Conservation (phyloP, 2,888 invertebrate species). For the Brachyopa scutellaris region DNA sequence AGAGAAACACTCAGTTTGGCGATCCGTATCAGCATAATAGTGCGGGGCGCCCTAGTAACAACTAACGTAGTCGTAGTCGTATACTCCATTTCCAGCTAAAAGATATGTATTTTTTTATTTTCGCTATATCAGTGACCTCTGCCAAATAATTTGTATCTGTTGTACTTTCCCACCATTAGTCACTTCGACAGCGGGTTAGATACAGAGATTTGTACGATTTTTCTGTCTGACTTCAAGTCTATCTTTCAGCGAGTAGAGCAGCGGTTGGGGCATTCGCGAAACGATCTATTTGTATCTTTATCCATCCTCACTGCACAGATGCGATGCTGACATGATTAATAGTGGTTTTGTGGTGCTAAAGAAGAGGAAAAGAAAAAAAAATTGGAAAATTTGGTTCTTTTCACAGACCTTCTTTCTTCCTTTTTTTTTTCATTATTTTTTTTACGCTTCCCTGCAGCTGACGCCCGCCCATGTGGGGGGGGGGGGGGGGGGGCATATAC, state of each 20-base stretch:
- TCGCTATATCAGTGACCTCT: conserved; percentile 25
- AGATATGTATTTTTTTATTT: not conserved
- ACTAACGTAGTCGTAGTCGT: conserved; percentile 22
- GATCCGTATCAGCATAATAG: conserved; percentile 20
- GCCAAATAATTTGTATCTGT: conserved; percentile 27
- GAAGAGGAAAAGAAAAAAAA: conserved; percentile 28
- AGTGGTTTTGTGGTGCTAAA: conserved; percentile 67
- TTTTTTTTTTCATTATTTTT: conserved; percentile 24
- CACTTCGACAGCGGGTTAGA: conserved; percentile 68
- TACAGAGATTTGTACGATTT: conserved; percentile 66
- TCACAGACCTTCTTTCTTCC: conserved; percentile 23
- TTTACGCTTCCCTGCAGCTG: conserved; percentile 50
- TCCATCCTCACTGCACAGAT: conserved; percentile 65
- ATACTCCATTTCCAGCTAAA: conserved; percentile 5
- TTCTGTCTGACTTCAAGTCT: conserved; percentile 64
- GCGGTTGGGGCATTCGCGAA: conserved; percentile 50
- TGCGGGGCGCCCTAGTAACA: conserved; percentile 26
- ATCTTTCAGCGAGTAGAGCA: conserved; percentile 46
- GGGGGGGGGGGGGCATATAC: no score
- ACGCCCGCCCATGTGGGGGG: conserved; percentile 61
- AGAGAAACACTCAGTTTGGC: not conserved
- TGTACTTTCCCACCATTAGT: conserved; percentile 60
- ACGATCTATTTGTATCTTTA: conserved; percentile 64
- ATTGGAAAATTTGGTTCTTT: conserved; percentile 50
- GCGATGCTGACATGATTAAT: conserved; percentile 72